A percentile compares a stretch with the other conserved stretches of the same genome.
phyloP scores from a whole-genome alignment of 2,888 invertebrate genomes.

The Orthosia incerta region DNA sequence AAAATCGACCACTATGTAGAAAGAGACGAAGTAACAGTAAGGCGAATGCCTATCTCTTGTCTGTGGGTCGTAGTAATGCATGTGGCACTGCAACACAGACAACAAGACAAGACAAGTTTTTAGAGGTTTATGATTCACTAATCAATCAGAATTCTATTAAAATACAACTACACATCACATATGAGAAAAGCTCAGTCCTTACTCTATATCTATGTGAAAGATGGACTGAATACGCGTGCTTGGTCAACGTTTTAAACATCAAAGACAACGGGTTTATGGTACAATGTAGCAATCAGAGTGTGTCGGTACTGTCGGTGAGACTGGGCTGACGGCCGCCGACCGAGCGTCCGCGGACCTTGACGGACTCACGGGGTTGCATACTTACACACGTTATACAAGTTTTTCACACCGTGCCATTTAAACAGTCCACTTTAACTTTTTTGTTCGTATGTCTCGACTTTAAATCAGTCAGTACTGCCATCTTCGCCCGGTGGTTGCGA shows the following conservation, averaged over 20 bases:
- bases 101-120: no score
- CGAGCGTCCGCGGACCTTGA: conserved; percentile 80
- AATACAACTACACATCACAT: no score
- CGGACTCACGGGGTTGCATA: conserved; percentile 68
- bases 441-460: conserved; percentile 30
- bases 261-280: conserved; percentile 81
- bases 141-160: no score
- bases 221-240: conserved; percentile 35
- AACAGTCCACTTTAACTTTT: conserved; percentile 25
- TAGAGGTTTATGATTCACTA: no score
- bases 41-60: neutral
- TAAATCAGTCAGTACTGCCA: conserved; percentile 31
- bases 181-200: neutral
- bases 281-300: conserved; percentile 85
- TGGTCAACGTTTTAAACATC: conserved; percentile 59
- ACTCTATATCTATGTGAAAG: conserved; percentile 27
- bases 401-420: conserved; percentile 50
- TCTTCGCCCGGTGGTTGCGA: conserved; percentile 28
- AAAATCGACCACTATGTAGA: neutral
- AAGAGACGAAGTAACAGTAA: neutral
- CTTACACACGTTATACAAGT: conserved; percentile 63
- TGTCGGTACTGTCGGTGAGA: conserved; percentile 84
- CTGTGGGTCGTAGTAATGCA: neutral
- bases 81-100: neutral
- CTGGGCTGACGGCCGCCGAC: conserved; percentile 70